A percentile compares a stretch with the other conserved stretches of the same genome.
phyloP scores from a whole-genome alignment of 2,113 vertebrate species.

The Tragulus kanchil region DNA sequence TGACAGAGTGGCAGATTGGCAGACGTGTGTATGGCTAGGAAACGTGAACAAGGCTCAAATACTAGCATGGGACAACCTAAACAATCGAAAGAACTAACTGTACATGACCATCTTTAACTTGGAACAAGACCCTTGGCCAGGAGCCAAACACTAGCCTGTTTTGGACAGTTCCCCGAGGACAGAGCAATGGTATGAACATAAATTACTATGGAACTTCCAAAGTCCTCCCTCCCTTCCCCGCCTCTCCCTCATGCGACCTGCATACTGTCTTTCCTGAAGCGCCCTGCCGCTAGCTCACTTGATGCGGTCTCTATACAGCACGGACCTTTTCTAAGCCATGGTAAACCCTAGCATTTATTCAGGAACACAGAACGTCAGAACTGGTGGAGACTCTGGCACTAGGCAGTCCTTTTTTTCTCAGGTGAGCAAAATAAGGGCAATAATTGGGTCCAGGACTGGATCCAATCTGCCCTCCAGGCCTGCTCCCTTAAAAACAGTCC shows the following conservation, averaged over 20 bases:
- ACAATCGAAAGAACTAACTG: background rate
- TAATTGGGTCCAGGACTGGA: background rate
- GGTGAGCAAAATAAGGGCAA: background rate
- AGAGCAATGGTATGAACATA: background rate
- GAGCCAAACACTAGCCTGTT: slow-evolving; percentile 26
- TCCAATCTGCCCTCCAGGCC: background rate
- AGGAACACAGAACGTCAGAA: slow-evolving; percentile 34
- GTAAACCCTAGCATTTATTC: background rate
- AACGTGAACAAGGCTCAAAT: slow-evolving; percentile 55
- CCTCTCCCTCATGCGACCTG: background rate
- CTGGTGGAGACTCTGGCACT: background rate
- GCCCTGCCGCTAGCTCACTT: background rate
- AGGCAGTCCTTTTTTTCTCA: background rate
- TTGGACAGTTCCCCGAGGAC: background rate
- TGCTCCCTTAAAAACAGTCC: background rate
- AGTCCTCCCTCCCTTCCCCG: background rate
- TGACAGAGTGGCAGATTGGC: background rate
- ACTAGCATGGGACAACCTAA: background rate
- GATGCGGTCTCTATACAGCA: background rate
- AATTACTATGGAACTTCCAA: slow-evolving; percentile 23
- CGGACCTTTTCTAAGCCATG: background rate
- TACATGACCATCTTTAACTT: slow-evolving; percentile 49
- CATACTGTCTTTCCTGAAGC: background rate
- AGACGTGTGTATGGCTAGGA: background rate
- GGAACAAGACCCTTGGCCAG: background rate